Conservation (phyloP, 2,797 vertebrate species). For the Gymnopithys bicolor region DNA sequence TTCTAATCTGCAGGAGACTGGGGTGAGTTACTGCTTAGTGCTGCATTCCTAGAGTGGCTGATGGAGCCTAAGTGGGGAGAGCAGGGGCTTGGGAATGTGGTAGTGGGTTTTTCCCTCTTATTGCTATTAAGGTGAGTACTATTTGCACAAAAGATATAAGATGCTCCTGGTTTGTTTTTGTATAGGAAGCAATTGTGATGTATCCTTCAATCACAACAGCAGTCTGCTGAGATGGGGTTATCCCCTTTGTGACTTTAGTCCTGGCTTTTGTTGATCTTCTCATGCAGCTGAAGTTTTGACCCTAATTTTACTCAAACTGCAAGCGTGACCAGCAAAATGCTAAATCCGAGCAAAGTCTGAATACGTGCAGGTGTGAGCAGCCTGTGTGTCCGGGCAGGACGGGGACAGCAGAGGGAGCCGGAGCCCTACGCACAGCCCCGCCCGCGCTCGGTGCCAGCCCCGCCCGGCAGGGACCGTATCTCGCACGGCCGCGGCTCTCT, state of each 20-base stretch:
- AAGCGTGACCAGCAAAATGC: not conserved
- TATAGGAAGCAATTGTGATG: too few species aligned
- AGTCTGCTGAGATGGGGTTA: not conserved
- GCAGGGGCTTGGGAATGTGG: rapidly evolving
- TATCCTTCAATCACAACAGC: not conserved
- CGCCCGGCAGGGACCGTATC: not conserved
- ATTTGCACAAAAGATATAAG: not conserved
- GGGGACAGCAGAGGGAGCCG: not conserved
- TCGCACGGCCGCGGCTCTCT: rapidly evolving
- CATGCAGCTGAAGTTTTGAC: not conserved
- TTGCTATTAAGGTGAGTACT: rapidly evolving
- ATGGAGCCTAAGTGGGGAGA: not conserved
- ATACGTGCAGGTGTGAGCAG: rapidly evolving
- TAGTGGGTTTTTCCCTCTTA: not conserved
- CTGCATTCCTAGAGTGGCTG: rapidly evolving
- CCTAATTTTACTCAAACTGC: rapidly evolving
- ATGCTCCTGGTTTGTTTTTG: not conserved
- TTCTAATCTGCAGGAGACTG: rapidly evolving
- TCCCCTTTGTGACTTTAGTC: not conserved
- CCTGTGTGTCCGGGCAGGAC: too few species aligned
- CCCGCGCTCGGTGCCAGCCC: not conserved
- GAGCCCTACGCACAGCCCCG: not conserved
- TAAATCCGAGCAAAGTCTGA: rapidly evolving
- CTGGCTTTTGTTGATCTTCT: not conserved
- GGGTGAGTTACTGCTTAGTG: not conserved